Conservation (phyloP, 2,888 invertebrate genomes). For the Macrosiphum euphorbiae region DNA sequence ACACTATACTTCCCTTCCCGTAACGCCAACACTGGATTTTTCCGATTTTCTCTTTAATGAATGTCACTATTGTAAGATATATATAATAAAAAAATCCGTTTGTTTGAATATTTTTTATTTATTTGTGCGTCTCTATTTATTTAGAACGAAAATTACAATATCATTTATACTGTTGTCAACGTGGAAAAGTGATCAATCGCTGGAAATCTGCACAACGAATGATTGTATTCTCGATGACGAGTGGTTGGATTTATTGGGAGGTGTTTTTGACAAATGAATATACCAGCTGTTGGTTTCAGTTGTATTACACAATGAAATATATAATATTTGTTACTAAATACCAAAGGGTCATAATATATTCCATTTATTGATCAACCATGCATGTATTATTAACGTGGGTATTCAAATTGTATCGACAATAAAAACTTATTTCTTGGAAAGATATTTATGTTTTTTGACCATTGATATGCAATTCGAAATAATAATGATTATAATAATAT, state of each 20-base stretch:
- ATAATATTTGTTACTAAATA: constrained; percentile 19
- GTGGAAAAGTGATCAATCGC: constrained; percentile 31
- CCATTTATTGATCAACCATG: background rate
- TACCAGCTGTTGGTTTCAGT: constrained; percentile 13
- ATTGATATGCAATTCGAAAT: background rate
- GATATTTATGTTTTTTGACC: background rate
- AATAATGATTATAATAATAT: background rate
- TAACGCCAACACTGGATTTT: constrained; percentile 18
- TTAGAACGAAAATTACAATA: constrained; percentile 34
- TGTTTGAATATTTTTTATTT: constrained; percentile 18
- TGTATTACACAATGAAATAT: constrained; percentile 7
- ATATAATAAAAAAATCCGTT: constrained; percentile 32
- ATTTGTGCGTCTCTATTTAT: constrained; percentile 12
- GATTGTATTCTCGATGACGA: constrained; percentile 32
- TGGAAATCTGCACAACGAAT: background rate
- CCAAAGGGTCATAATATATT: background rate
- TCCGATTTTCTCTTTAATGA: constrained; percentile 49
- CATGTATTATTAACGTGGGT: background rate
- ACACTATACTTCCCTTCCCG: background rate
- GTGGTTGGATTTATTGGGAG: constrained; percentile 30
- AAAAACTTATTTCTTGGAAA: background rate
- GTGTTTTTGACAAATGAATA: constrained; percentile 48
- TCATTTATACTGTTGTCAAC: constrained; percentile 20
- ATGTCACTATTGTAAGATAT: constrained; percentile 16
- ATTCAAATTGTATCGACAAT: background rate